Evolutionary conservation across 2,888 invertebrate species (phyloP), one percentile per base, ranked within the genome.

Genomic region (Theretra japonica): DNA sequence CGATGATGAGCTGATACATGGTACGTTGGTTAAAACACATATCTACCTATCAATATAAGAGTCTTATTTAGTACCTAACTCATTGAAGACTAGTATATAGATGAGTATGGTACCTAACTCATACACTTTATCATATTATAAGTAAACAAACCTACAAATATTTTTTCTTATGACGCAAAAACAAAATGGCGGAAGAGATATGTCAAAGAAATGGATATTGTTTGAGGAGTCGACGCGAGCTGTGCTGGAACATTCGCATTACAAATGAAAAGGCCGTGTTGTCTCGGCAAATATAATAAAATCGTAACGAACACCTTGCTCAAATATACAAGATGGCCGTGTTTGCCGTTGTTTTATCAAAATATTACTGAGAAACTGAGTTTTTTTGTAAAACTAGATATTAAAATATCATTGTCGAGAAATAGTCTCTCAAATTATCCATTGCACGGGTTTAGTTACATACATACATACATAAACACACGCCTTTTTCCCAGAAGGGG

Each of bases 171-270:
- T 41, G 6, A 30, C 11, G 30, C 21, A 33, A n/a, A 33, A 17
- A 23, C 17, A 48, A 48, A 65, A 48, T 23, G 23, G 23, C 11
- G 11, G 48, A 65, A 65, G 41, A 4, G 41, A 65, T 48, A 48
- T 17, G 23, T 65, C 65, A 65, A 23, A 65, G 41, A 65, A 65
- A 65, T 65, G 65, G 65, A 65, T 65, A 48, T 65, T 65, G 23
- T 65, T 65, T 65, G 65, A 65, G 23, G 65, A 65, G 65, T 48
- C 41, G 48, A 65, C 65, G 25, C 41, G 65, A 41, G 48, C 23
- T 65, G 28, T 28, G 59, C 59, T 21, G 50, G 17, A 48, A 60
- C 21, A 41, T 21, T 56, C 59, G 59, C 48, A 21, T 41, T 48
- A 15, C 17, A 48, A 59, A 58, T 48, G 33, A 58, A 59, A 70